phyloP scores from a whole-genome alignment of 2,888 invertebrate species.

The Lutraria lutraria region DNA sequence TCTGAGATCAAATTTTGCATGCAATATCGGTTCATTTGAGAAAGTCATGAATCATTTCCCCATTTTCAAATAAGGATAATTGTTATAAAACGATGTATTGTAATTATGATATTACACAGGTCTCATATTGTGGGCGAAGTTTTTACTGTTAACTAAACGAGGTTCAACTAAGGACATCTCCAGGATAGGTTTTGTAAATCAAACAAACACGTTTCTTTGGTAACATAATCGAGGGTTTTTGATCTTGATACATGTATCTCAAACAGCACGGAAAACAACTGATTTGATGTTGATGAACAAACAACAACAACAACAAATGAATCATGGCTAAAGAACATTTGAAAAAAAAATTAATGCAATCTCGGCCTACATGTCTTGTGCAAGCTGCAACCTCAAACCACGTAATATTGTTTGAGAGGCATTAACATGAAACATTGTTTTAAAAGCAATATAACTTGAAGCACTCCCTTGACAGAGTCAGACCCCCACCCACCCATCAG shows the following conservation, averaged over 20 bases:
- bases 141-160: not conserved
- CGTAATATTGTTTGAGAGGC: too few species aligned
- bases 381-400: too few species aligned
- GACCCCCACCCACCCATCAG: not conserved
- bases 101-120: not conserved
- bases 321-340: too few species aligned
- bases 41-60: conserved; percentile 18
- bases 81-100: not conserved
- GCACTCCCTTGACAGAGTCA: not conserved
- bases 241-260: not conserved
- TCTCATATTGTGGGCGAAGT: not conserved
- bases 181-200: not conserved
- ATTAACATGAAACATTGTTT: too few species aligned
- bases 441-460: too few species aligned
- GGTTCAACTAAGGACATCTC: not conserved
- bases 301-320: too few species aligned
- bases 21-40: not conserved
- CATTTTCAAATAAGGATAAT: not conserved
- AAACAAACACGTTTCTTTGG: conserved; percentile 12
- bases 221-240: not conserved
- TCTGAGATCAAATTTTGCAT: not conserved
- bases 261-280: too few species aligned
- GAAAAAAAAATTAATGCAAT: too few species aligned
- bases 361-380: too few species aligned
- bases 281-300: too few species aligned